phyloP scores from a whole-genome alignment of 2,888 invertebrate genomes.

The Sipha maydis region DNA sequence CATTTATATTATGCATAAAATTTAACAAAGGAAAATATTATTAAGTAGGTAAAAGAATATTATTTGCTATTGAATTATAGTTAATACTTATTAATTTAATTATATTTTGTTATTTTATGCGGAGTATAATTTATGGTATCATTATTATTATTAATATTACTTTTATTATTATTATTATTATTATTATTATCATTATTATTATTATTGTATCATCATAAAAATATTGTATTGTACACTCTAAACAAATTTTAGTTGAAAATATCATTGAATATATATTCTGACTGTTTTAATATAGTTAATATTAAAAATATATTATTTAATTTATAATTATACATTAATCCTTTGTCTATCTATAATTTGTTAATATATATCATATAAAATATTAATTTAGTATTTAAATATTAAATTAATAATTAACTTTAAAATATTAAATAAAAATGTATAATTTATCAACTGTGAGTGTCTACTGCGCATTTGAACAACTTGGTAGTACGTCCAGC shows the following conservation, averaged over 20 bases:
- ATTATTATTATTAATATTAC: too few relatives aligned
- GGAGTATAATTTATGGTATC: constrained; percentile 1
- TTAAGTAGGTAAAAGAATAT: neutral
- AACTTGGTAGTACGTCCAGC: too few relatives aligned
- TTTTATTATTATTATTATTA: constrained; percentile 19
- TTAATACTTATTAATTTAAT: constrained; percentile 10
- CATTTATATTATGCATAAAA: constrained; percentile 7
- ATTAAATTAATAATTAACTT: too few relatives aligned
- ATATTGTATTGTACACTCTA: neutral
- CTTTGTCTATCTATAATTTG: too few relatives aligned
- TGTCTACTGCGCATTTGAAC: too few relatives aligned
- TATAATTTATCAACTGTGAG: too few relatives aligned
- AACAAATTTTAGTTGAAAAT: constrained; percentile 13
- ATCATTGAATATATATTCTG: constrained; percentile 33
- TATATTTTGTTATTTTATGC: constrained; percentile 28
- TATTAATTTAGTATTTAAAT: too few relatives aligned
- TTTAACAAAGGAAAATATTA: too few relatives aligned
- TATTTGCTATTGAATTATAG: neutral
- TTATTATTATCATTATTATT: constrained; percentile 16
- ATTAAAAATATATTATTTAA: neutral
- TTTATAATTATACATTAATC: too few relatives aligned
- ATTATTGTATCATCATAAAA: constrained; percentile 17
- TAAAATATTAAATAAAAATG: too few relatives aligned
- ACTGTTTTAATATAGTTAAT: constrained; percentile 3
- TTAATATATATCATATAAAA: too few relatives aligned